Evolutionary conservation across 2,113 vertebrate species (phyloP).

Genomic region (Aptenodytes forsteri): DNA sequence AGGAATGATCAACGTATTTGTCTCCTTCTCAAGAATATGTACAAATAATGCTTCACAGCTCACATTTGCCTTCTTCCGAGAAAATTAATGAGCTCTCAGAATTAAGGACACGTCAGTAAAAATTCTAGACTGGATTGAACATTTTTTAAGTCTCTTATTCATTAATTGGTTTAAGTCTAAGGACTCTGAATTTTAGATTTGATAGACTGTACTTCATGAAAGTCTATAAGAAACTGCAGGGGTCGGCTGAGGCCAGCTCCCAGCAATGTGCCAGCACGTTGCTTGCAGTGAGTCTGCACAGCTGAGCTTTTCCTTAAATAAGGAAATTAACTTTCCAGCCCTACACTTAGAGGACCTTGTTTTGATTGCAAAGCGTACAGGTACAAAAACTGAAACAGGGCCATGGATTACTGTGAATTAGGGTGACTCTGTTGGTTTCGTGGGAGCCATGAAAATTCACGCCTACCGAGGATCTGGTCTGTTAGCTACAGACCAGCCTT

Average conservation of each 20-base stretch:
- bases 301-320: not conserved
- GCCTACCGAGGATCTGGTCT: not conserved
- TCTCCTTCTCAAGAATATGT: slow-evolving; percentile 16
- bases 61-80: slow-evolving; percentile 8
- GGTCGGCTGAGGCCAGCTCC: not conserved
- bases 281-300: not conserved
- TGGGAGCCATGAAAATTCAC: not conserved
- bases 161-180: not conserved
- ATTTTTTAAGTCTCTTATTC: not conserved
- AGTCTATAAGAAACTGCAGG: not conserved
- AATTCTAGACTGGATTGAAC: not conserved
- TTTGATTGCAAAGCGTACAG: not conserved
- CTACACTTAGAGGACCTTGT: not conserved
- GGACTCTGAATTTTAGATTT: not conserved
- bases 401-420: not conserved
- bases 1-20: slow-evolving; percentile 33
- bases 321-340: not conserved
- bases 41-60: slow-evolving; percentile 33
- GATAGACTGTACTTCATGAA: not conserved
- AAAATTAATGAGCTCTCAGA: slow-evolving; percentile 28
- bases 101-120: slow-evolving; percentile 6
- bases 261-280: not conserved
- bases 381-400: not conserved
- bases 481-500: not conserved
- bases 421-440: not conserved